These are phyloP conservation scores for Ophiodon elongatus DNA, from an alignment of 2,113 vertebrate genomes.

Conservation along the genomic window DNA sequence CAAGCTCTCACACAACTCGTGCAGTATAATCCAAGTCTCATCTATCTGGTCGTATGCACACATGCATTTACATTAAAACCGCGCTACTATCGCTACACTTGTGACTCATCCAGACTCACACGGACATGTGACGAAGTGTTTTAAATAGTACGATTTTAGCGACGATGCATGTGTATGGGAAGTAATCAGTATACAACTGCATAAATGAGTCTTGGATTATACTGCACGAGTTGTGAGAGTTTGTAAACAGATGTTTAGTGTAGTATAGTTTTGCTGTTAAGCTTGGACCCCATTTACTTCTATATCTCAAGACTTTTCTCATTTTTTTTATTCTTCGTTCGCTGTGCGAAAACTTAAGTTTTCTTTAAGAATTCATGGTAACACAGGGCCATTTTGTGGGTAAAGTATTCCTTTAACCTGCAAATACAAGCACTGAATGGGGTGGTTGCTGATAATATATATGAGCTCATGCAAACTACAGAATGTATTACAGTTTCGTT, in stretches of 20 bases:
- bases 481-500: not conserved
- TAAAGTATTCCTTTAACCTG: not conserved
- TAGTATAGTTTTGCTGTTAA: no score
- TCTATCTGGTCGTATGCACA: no score
- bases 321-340: no score
- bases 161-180: not conserved
- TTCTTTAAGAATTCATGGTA: not conserved
- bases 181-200: not conserved
- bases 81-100: not conserved
- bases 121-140: no score
- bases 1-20: not conserved
- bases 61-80: not conserved
- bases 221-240: no score
- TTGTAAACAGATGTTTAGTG: no score
- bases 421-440: not conserved
- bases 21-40: not conserved
- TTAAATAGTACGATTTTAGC: not conserved
- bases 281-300: no score
- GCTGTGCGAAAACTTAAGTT: no score
- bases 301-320: no score
- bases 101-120: not conserved
- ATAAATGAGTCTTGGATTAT: no score
- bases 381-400: not conserved
- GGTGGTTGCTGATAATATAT: not conserved
- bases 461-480: slow-evolving; percentile 9